Percentiles rank a stretch among this genome's conserved stretches.
phyloP scores from a whole-genome alignment of 2,888 invertebrate genomes.

The Amiota minor region DNA sequence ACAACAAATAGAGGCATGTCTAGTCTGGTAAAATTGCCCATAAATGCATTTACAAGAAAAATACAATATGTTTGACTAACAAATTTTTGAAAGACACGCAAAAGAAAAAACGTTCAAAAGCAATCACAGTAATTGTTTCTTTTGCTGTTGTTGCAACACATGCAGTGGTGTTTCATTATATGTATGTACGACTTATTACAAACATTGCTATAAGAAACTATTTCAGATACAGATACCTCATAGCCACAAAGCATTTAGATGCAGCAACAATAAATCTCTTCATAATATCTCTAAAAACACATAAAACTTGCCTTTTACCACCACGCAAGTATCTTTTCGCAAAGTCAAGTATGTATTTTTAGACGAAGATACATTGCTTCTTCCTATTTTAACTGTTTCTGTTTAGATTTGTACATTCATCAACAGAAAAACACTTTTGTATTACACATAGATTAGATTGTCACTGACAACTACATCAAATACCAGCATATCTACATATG shows the following conservation, averaged over 20 bases:
- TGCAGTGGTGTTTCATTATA: constrained; percentile 32
- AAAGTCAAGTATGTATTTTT: not conserved
- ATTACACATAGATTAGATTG: constrained; percentile 45
- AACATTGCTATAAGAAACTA: constrained; percentile 20
- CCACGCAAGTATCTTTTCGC: constrained; percentile 12
- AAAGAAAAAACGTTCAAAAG: not conserved
- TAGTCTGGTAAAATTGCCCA: too few relatives aligned
- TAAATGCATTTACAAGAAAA: too few relatives aligned
- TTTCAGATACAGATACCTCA: not conserved
- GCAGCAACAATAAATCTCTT: constrained; percentile 7
- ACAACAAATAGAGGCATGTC: too few relatives aligned
- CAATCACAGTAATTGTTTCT: constrained; percentile 1
- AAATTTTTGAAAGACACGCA: constrained; percentile 2
- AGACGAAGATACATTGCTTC: too few relatives aligned
- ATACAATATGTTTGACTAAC: not conserved
- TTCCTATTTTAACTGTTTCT: not conserved
- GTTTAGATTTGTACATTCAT: not conserved
- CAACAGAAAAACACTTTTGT: constrained; percentile 26
- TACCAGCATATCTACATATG: constrained; percentile 25
- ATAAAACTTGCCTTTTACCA: not conserved
- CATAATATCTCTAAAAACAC: not conserved
- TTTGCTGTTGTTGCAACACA: constrained; percentile 29
- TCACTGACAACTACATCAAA: constrained; percentile 42
- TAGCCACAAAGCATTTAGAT: not conserved
- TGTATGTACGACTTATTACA: too few relatives aligned